phyloP scores from a whole-genome alignment of 2,113 vertebrate species.

The Panthera uncia region DNA sequence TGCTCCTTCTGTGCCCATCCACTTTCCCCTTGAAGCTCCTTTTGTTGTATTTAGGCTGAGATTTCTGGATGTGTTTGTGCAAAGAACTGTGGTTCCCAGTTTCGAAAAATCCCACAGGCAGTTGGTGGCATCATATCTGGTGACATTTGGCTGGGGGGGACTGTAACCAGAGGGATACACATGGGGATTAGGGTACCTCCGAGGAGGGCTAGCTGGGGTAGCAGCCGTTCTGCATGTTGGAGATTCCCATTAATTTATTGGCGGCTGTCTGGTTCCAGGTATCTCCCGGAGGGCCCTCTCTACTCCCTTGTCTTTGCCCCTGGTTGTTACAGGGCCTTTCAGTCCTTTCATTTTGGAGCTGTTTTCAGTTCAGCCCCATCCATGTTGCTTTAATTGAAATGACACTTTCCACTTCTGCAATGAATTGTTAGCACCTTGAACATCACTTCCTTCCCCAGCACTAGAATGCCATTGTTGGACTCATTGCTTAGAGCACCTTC shows the following conservation, averaged over 20 bases:
- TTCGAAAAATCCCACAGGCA: neutral
- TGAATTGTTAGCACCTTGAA: neutral
- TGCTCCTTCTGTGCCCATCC: neutral
- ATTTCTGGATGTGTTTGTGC: neutral
- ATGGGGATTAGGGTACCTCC: neutral
- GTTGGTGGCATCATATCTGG: neutral
- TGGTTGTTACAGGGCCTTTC: neutral
- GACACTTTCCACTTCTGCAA: neutral
- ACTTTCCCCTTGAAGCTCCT: neutral
- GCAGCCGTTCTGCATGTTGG: neutral
- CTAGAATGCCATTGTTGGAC: neutral
- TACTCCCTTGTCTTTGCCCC: neutral
- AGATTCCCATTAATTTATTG: neutral
- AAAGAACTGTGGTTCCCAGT: neutral
- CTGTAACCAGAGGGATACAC: neutral
- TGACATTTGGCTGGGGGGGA: neutral
- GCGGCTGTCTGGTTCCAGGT: neutral
- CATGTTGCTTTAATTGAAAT: neutral
- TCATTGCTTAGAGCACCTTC: neutral
- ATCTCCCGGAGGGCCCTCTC: neutral
- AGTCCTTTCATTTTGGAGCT: neutral
- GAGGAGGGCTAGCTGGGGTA: neutral
- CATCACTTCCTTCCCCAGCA: neutral
- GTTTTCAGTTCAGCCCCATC: neutral
- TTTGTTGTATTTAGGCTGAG: neutral